phyloP scores from a whole-genome alignment of 2,797 vertebrate species.

The Knipowitschia caucasica region DNA sequence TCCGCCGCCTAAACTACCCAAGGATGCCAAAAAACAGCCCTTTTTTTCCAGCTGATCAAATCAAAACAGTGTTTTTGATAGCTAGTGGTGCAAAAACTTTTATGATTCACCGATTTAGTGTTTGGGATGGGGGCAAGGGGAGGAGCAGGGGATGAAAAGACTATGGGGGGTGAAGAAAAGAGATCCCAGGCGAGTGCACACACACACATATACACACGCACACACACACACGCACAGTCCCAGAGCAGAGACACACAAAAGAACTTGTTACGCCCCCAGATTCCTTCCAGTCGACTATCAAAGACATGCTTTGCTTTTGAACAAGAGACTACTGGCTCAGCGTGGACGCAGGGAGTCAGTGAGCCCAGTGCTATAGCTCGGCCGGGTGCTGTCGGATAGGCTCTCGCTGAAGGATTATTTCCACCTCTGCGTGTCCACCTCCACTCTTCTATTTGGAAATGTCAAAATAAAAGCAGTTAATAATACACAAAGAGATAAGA shows the following conservation, averaged over 20 bases:
- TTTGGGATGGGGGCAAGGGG: constrained; percentile 50
- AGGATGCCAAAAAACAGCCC: constrained; percentile 42
- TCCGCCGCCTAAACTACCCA: constrained; percentile 22
- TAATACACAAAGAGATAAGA: constrained; percentile 34
- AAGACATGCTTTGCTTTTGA: constrained; percentile 77
- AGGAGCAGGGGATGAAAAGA: constrained; percentile 49
- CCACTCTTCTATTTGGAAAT: constrained; percentile 41
- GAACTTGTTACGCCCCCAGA: constrained; percentile 81
- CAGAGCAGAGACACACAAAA: constrained; percentile 74
- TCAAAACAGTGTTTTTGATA: constrained; percentile 16
- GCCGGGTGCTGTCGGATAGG: constrained; percentile 74
- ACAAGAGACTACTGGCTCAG: constrained; percentile 74
- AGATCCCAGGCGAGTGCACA: constrained; percentile 67
- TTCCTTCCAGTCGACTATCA: constrained; percentile 79
- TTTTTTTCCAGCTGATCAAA: constrained; percentile 32
- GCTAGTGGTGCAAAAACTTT: constrained; percentile 35
- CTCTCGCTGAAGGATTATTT: constrained; percentile 65
- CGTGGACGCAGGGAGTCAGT: constrained; percentile 64
- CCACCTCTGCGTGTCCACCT: constrained; percentile 8
- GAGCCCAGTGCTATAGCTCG: constrained; percentile 60
- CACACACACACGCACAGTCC: constrained; percentile 50
- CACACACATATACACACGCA: constrained; percentile 47
- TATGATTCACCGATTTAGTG: constrained; percentile 65
- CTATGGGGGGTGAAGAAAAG: constrained; percentile 48
- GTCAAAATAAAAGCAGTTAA: constrained; percentile 39